Evolutionary conservation across 64 coral and sea anemone genomes (phyloP), one percentile per base, ranked within the genome.

Genomic region (Anthopleura sola): DNA sequence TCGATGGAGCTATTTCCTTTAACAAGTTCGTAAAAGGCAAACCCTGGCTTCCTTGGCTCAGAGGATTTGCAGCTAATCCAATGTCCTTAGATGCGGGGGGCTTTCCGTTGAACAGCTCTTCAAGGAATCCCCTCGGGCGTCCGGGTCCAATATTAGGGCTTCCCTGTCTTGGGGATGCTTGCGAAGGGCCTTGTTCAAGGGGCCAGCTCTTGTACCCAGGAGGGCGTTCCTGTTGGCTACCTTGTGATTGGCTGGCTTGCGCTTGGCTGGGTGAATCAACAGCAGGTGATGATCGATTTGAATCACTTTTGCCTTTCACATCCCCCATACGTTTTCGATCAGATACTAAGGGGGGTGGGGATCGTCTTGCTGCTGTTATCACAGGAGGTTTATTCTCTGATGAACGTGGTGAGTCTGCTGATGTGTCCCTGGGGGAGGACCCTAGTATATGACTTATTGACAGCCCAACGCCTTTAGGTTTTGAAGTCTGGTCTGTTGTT

Each of bases 11-110:
- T 36, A 97, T 92, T 84, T 92, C 94, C 76, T 89, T 97, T 36
- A 97, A 74, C 49, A 97, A 58, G 6, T 90, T 90, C 26, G 94
- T 97, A 53, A 97, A 97, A 20, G 94, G 90, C 10, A 97, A 62
- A 9, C 90, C 82, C 82, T 90, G 91, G 40, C 85, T 88, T 80
- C 80, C 78, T 38, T 92, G 86, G 9, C 54, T 76, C 38, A 82
- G n/a, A 19, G 86, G 85, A 60, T 92, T 84, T 0, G 66, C 51
- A 40, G 77, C 28, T 0, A 77, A 40, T 6, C n/a, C 17, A 12
- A 87, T 40, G 21, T 86, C 87, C 68, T 84, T 75, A 16, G 85
- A 26, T 23, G 83, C 37, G 2, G 90, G 87, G 11, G 91, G 86
- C 9, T 88, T 89, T 19, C 80, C 94, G n/a, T 92, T 89, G 64